A percentile compares a stretch with the other conserved stretches of the same genome.
Evolutionary conservation across 2,113 vertebrate species (phyloP).

Genomic region (Nanorana parkeri): DNA sequence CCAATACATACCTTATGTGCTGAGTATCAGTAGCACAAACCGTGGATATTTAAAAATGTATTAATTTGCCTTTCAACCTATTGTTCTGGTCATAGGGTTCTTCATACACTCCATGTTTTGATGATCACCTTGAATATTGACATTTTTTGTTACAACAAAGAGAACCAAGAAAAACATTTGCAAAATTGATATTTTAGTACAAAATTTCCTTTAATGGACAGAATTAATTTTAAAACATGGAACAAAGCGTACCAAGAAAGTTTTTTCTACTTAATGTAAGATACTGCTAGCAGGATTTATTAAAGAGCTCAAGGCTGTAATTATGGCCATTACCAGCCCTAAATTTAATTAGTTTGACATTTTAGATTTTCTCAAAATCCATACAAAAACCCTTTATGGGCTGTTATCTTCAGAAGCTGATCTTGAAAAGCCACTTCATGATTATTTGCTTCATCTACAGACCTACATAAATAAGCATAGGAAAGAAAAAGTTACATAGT

Average conservation of each 20-base stretch:
- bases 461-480: slow-evolving; percentile 41
- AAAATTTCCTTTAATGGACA: slow-evolving; percentile 23
- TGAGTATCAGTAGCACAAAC: too few species aligned
- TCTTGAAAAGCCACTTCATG: slow-evolving; percentile 52
- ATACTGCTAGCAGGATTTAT: slow-evolving; percentile 41
- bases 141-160: not conserved
- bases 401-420: slow-evolving; percentile 43
- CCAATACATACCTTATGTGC: too few species aligned
- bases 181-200: not conserved
- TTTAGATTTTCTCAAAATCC: slow-evolving; percentile 49
- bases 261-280: slow-evolving; percentile 24
- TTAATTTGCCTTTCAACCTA: too few species aligned
- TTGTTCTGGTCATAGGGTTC: too few species aligned
- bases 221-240: slow-evolving; percentile 16
- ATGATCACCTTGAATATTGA: not conserved
- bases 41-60: too few species aligned
- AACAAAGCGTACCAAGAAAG: slow-evolving; percentile 24
- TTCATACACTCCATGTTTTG: not conserved
- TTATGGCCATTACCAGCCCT: slow-evolving; percentile 52
- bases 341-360: slow-evolving; percentile 58
- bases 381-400: slow-evolving; percentile 52
- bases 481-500: not conserved
- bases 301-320: slow-evolving; percentile 48
- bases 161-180: not conserved
- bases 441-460: slow-evolving; percentile 48